Base-by-base conservation (phyloP, 2,797 vertebrate species). In the Muscicapa comitata region DNA sequence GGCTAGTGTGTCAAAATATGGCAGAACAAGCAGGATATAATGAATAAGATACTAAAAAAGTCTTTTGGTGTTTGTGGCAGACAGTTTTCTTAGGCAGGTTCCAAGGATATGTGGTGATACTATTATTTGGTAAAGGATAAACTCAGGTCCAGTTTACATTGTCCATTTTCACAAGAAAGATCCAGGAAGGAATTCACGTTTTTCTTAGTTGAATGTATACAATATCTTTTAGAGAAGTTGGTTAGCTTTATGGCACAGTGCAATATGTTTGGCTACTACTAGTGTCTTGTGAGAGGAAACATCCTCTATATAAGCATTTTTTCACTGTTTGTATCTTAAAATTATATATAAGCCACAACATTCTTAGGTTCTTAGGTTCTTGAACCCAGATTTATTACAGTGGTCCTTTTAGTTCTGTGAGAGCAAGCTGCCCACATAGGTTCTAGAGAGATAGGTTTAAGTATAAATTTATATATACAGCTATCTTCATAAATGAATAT, bases 1-100 rank as follows among this genome's bases (percentile, higher is more conserved):
- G 92, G 63, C 78, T 88, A 57, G 63, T 40, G 9, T 78, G 78
- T 96, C 94, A 96, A 96, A 96, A 94, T 95, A 89, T 35, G 91
- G 92, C 87, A 94, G 86, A 67, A 79, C 70, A 90, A 95, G 86
- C 84, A 90, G 84, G 59, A 65, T 90, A 55, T 92, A 94, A 95
- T 86, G 80, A 96, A 47, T 51, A 96, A 90, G 62, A 94, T 94
- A 57, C 65, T 76, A 55, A 70, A 77, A 75, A 86, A 94, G 85
- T 91, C 78, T 38, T 73, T 48, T 58, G 47, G 75, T 94, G 91
- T 93, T 67, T 86, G 70, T 82, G 55, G 57, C 53, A 29, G n/a
- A 67, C 48, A 21, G 48, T 91, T 95, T 91, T 67, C 74, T 94
- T 48, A 68, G 88, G 71, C 88, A 92, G 54, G 4, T 95, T 89